A percentile compares a stretch with the other conserved stretches of the same genome.
phyloP scores from a whole-genome alignment of 2,113 vertebrate genomes.

The western clawed frog (Xenopus tropicalis) region DNA sequence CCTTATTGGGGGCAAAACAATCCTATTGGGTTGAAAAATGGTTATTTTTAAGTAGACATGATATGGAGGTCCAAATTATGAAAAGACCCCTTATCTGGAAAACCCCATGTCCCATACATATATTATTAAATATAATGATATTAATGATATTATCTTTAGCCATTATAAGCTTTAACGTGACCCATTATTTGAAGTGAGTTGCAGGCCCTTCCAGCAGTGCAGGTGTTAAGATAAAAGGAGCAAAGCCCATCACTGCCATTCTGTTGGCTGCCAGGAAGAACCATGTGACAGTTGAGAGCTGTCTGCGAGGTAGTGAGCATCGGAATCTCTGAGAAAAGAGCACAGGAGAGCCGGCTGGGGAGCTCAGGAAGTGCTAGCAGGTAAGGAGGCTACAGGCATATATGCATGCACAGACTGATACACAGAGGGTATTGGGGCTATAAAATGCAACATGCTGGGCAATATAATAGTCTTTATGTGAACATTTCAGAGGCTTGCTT shows the following conservation, averaged over 20 bases:
- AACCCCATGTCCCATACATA: no score
- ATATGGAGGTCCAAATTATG: no score
- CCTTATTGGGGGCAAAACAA: no score
- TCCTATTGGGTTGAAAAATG: no score
- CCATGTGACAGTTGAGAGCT: slow-evolving; percentile 33
- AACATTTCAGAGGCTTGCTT: neutral
- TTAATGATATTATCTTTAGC: no score
- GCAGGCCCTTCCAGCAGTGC: slow-evolving; percentile 6
- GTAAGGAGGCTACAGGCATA: slow-evolving; percentile 20
- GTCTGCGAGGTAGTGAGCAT: slow-evolving; percentile 26
- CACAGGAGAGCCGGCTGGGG: slow-evolving; percentile 21
- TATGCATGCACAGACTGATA: neutral
- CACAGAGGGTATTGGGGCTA: neutral
- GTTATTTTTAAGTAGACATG: no score
- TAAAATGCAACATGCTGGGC: neutral
- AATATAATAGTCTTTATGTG: neutral
- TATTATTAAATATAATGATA: no score
- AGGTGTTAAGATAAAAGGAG: slow-evolving; percentile 33
- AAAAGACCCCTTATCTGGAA: no score
- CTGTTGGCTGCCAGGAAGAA: slow-evolving; percentile 24
- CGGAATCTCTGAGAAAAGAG: slow-evolving; percentile 33
- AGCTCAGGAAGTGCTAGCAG: slow-evolving; percentile 30
- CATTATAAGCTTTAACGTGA: no score
- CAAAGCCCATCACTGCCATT: slow-evolving; percentile 31
- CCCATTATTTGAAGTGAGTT: neutral